A percentile compares a stretch with the other conserved stretches of the same genome.
Conservation (phyloP, 2,888 invertebrate genomes). For the Sclerodermus sp. region DNA sequence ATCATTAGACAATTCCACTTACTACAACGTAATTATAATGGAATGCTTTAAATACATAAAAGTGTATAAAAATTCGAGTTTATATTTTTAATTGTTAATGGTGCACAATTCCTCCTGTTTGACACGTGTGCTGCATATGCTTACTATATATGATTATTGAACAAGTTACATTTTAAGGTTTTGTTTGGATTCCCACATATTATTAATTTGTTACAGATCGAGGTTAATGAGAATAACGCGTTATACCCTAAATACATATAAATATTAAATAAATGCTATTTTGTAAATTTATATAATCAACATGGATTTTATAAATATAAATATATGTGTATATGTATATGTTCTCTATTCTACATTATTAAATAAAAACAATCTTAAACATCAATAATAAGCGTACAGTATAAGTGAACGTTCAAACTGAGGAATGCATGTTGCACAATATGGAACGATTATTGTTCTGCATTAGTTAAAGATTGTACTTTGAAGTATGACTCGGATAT, state of each 20-base stretch:
- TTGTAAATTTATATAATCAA: constrained; percentile 20
- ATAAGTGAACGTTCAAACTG: constrained; percentile 33
- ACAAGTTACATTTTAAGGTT: too few species aligned
- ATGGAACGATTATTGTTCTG: constrained; percentile 43
- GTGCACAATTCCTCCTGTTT: too few species aligned
- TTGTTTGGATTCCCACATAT: constrained; percentile 5
- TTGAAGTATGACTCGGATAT: constrained; percentile 14
- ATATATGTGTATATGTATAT: constrained; percentile 4
- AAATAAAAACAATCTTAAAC: constrained; percentile 39
- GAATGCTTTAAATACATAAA: too few species aligned
- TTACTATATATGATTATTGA: too few species aligned
- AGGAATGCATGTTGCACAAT: constrained; percentile 43
- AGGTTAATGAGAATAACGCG: not conserved
- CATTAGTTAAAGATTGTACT: constrained; percentile 45
- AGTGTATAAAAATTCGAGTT: too few species aligned
- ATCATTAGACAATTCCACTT: too few species aligned
- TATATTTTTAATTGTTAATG: too few species aligned
- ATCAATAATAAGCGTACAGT: constrained; percentile 32
- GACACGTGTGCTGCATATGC: too few species aligned
- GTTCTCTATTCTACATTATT: constrained; percentile 20
- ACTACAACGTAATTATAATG: too few species aligned
- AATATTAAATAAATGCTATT: constrained; percentile 31
- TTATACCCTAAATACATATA: constrained; percentile 26
- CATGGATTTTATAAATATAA: constrained; percentile 14
- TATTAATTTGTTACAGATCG: constrained; percentile 2